A percentile compares a stretch with the other conserved stretches of the same genome.
phyloP scores from a whole-genome alignment of 92 coral and sea anemone genomes.

The Paragorgia papillata region DNA sequence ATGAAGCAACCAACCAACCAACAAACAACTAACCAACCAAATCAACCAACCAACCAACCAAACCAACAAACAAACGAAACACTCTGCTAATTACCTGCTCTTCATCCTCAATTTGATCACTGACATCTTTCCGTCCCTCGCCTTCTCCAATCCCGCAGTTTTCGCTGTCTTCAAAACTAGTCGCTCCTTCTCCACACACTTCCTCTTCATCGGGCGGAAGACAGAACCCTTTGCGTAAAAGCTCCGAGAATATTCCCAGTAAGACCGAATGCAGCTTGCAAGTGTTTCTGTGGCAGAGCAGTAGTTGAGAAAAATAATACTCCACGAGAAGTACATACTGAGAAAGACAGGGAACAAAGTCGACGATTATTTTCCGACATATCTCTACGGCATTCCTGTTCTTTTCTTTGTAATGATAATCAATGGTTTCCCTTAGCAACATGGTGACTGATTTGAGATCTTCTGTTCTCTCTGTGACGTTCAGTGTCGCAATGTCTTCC shows the following conservation, averaged over 20 bases:
- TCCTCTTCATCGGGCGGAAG: constrained; percentile 96
- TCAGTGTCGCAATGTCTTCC: background rate
- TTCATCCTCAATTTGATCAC: constrained; percentile 93
- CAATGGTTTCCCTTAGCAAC: constrained; percentile 11
- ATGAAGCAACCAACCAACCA: too few relatives aligned
- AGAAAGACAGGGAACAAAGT: constrained; percentile 66
- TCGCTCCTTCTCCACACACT: constrained; percentile 80
- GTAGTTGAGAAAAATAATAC: constrained; percentile 60
- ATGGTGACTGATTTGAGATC: background rate
- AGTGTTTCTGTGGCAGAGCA: constrained; percentile 69
- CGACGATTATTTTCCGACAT: constrained; percentile 36
- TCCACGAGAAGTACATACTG: constrained; percentile 73
- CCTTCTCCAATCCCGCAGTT: constrained; percentile 98
- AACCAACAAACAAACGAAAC: too few relatives aligned
- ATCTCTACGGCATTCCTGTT: constrained; percentile 5
- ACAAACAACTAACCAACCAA: too few relatives aligned
- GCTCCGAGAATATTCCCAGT: constrained; percentile 81
- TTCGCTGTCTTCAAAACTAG: constrained; percentile 89
- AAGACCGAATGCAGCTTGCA: constrained; percentile 86
- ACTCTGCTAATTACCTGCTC: constrained; percentile 70
- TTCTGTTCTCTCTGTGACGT: constrained; percentile 10
- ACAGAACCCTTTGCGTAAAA: constrained; percentile 86
- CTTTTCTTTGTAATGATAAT: constrained; percentile 2
- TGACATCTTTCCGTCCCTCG: constrained; percentile 95
- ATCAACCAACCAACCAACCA: too few relatives aligned